Conservation (phyloP, 2,113 vertebrate species). For the Stomatorhinus ivindoensis region DNA sequence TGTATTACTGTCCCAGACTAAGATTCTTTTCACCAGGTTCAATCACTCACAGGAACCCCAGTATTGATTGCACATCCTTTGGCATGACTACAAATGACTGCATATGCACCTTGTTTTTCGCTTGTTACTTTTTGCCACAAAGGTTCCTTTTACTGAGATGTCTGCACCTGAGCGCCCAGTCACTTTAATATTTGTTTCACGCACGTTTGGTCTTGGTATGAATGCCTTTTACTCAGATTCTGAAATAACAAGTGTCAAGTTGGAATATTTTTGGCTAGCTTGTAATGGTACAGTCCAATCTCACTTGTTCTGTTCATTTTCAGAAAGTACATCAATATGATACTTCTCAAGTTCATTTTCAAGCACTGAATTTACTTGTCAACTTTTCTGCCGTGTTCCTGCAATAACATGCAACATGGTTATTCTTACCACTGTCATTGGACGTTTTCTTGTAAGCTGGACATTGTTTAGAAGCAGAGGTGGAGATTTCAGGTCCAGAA, state of each 20-base stretch:
- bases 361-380: background rate
- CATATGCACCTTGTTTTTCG: background rate
- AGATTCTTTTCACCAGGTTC: background rate
- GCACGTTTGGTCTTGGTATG: conserved; percentile 15
- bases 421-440: background rate
- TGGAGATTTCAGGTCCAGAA: too few relatives aligned
- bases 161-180: background rate
- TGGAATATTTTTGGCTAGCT: background rate
- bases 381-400: background rate
- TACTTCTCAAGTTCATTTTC: background rate
- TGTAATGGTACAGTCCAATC: background rate
- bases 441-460: background rate
- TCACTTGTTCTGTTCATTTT: background rate
- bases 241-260: conserved; percentile 18
- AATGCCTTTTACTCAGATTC: conserved; percentile 11
- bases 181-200: conserved; percentile 10
- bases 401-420: background rate
- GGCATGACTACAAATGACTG: conserved; percentile 11
- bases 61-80: conserved; percentile 1
- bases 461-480: background rate
- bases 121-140: background rate
- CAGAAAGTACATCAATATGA: background rate
- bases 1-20: background rate
- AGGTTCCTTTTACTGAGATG: background rate
- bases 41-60: conserved; percentile 17